Conservation (phyloP, 2,888 invertebrate genomes). For the Sesia apiformis region DNA sequence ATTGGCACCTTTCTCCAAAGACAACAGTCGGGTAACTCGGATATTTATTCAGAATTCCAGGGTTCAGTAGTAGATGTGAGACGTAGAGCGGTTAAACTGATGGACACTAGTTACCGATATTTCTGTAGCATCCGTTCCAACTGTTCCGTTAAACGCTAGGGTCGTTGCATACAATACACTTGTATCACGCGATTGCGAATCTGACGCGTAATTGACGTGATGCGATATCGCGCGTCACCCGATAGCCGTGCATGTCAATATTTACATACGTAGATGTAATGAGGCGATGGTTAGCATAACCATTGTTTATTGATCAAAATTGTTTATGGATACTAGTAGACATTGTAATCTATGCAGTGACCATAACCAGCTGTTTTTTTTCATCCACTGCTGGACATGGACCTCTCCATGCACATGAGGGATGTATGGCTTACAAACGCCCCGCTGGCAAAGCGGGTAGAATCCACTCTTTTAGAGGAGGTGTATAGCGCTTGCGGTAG, state of each 20-base stretch:
- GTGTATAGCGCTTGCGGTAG: too few relatives aligned
- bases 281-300: constrained; percentile 50
- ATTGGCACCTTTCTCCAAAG: too few relatives aligned
- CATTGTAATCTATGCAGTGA: too few relatives aligned
- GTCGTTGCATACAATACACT: constrained; percentile 57
- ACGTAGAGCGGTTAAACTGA: neutral
- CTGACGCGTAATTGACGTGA: constrained; percentile 67
- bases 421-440: too few relatives aligned
- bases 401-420: too few relatives aligned
- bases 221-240: constrained; percentile 57
- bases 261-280: constrained; percentile 53
- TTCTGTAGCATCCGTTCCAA: neutral
- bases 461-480: too few relatives aligned
- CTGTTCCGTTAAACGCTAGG: constrained; percentile 30
- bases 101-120: neutral
- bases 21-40: neutral
- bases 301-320: constrained; percentile 17
- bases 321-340: neutral
- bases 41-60: neutral
- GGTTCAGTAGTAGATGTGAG: neutral
- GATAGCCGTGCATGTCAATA: constrained; percentile 62
- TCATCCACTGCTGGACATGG: too few relatives aligned
- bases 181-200: constrained; percentile 62
- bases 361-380: too few relatives aligned
- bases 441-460: too few relatives aligned